These are phyloP conservation scores for Amiota minor DNA, from an alignment of 2,888 invertebrate species.

Conservation along the genomic window DNA sequence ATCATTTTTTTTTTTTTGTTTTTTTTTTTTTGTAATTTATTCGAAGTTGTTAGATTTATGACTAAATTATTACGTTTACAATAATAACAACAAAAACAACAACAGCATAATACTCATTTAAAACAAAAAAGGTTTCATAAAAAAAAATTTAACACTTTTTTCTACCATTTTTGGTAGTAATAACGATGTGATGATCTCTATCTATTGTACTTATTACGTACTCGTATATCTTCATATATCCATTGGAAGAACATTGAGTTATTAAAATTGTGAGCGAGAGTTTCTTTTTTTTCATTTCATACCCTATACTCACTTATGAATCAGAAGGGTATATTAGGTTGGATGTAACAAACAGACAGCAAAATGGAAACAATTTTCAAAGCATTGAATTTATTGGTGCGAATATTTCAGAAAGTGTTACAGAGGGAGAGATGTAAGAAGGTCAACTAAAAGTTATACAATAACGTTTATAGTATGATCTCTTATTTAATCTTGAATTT, in stretches of 20 bases:
- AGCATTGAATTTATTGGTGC: too few relatives aligned
- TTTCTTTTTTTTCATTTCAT: slow-evolving; percentile 2
- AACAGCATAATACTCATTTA: background rate
- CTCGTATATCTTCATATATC: background rate
- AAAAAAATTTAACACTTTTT: slow-evolving; percentile 9
- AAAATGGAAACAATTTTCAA: too few relatives aligned
- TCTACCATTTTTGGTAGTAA: background rate
- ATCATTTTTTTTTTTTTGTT: too few relatives aligned
- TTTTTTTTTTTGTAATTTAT: too few relatives aligned
- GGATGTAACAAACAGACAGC: too few relatives aligned
- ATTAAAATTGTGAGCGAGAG: slow-evolving; percentile 38
- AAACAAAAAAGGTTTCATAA: slow-evolving; percentile 10
- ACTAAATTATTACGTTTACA: slow-evolving; percentile 13
- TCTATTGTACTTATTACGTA: background rate
- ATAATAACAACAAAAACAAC: background rate
- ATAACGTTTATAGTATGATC: too few relatives aligned
- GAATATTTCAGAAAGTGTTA: too few relatives aligned
- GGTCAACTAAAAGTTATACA: background rate
- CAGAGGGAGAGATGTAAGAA: too few relatives aligned
- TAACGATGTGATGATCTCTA: slow-evolving; percentile 1
- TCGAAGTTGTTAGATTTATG: slow-evolving; percentile 2
- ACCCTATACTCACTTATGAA: too few relatives aligned
- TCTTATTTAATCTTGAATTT: too few relatives aligned
- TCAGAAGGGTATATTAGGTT: too few relatives aligned
- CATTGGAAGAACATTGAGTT: slow-evolving; percentile 10